A percentile compares a stretch with the other conserved stretches of the same genome.
These are phyloP conservation scores for Limnephilus marmoratus DNA, from an alignment of 2,888 invertebrate genomes.

Conservation along the genomic window DNA sequence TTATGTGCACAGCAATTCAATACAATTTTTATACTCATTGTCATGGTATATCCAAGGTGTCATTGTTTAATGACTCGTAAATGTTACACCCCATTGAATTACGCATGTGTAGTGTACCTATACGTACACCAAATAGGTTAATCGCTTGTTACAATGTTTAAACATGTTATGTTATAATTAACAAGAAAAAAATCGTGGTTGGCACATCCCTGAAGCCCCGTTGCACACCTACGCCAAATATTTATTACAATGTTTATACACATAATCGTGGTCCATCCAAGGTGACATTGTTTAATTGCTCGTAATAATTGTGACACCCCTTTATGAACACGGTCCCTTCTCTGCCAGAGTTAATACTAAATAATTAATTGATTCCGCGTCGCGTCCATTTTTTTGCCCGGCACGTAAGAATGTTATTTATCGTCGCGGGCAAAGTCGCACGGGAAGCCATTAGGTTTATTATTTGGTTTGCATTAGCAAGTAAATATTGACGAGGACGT, in stretches of 20 bases:
- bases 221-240: too few relatives aligned
- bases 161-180: too few relatives aligned
- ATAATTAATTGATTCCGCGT: not conserved
- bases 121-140: too few relatives aligned
- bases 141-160: too few relatives aligned
- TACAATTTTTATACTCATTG: too few relatives aligned
- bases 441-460: not conserved
- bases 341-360: not conserved
- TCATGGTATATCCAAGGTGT: too few relatives aligned
- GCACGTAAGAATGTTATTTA: not conserved
- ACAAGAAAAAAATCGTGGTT: not conserved
- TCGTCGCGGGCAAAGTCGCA: not conserved
- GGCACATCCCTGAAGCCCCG: too few relatives aligned
- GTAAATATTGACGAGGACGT: not conserved
- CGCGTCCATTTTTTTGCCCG: not conserved
- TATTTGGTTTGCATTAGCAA: slow-evolving; percentile 2
- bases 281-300: slow-evolving; percentile 50
- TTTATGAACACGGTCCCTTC: not conserved
- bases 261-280: not conserved
- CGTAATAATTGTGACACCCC: slow-evolving; percentile 31
- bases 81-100: too few relatives aligned
- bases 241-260: too few relatives aligned
- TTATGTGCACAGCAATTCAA: too few relatives aligned
- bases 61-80: too few relatives aligned
- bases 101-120: too few relatives aligned